phyloP scores from a whole-genome alignment of 1,140 invertebrate genomes.

The Dolichoris vasculosae region DNA sequence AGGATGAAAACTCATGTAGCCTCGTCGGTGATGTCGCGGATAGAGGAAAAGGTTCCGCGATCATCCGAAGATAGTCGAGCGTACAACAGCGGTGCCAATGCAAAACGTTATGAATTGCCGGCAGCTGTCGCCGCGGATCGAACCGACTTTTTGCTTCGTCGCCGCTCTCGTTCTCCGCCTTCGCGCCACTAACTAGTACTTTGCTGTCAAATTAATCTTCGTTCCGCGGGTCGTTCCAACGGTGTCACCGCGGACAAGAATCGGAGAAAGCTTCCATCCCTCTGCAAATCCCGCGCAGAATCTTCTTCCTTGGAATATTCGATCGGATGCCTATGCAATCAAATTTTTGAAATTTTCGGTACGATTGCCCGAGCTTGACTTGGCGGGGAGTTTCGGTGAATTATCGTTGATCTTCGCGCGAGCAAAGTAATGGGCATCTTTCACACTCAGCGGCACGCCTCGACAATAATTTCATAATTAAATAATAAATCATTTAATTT shows the following conservation, averaged over 20 bases:
- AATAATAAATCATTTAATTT: too few species aligned
- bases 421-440: too few species aligned
- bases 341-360: neutral
- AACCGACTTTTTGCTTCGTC: conserved; percentile 33
- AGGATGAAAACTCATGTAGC: neutral
- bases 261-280: neutral
- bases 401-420: too few species aligned
- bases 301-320: neutral
- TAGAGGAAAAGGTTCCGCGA: neutral
- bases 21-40: too few species aligned
- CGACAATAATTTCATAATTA: too few species aligned
- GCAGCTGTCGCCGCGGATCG: conserved; percentile 14
- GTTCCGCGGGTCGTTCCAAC: neutral
- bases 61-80: conserved; percentile 3
- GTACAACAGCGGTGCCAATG: neutral
- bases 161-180: neutral
- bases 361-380: neutral
- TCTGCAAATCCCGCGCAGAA: neutral
- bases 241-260: neutral
- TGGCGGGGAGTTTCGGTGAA: neutral
- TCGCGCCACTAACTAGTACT: conserved; percentile 9
- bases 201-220: conserved; percentile 34
- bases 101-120: conserved; percentile 14
- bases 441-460: too few species aligned
- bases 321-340: neutral